Percentiles rank a stretch among this genome's conserved stretches.
Evolutionary conservation across 2,888 invertebrate genomes (phyloP).

Genomic region (Hypolimnas misippus): DNA sequence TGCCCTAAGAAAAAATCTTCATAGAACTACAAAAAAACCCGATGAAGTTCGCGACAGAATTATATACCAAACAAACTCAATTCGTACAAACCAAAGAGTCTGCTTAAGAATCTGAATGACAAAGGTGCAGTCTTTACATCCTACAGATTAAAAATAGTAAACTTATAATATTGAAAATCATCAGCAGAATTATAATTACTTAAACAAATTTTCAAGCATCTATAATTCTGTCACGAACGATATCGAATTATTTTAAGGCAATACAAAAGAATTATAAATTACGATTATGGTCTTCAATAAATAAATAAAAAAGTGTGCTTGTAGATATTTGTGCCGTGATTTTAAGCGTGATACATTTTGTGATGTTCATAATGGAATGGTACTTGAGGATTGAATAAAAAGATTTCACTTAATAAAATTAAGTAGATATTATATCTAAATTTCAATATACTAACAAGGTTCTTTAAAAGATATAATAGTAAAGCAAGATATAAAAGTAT

Average conservation of each 20-base stretch:
- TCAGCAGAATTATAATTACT: no score
- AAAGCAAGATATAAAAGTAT: constrained; percentile 25
- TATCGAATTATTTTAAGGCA: neutral
- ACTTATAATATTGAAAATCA: no score
- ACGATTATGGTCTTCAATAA: neutral
- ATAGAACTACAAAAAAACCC: neutral
- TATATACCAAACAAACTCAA: no score
- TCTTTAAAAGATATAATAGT: constrained; percentile 45
- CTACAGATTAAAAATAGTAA: no score
- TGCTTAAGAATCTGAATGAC: no score
- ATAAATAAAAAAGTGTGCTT: constrained; percentile 17
- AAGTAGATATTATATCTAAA: constrained; percentile 59
- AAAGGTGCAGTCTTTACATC: no score
- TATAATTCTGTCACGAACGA: neutral
- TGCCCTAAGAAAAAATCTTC: neutral
- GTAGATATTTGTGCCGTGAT: constrained; percentile 28
- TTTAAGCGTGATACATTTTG: constrained; percentile 43
- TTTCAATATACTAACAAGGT: constrained; percentile 57
- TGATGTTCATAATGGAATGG: constrained; percentile 45
- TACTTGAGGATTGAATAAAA: constrained; percentile 47
- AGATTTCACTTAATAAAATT: constrained; percentile 70
- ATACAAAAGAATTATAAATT: neutral
- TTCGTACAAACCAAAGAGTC: no score
- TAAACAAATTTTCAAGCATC: neutral
- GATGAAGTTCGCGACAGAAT: neutral